Percentiles rank a stretch among this genome's conserved stretches.
Conservation (phyloP, 1,140 invertebrate species). For the Papilio glaucus region DNA sequence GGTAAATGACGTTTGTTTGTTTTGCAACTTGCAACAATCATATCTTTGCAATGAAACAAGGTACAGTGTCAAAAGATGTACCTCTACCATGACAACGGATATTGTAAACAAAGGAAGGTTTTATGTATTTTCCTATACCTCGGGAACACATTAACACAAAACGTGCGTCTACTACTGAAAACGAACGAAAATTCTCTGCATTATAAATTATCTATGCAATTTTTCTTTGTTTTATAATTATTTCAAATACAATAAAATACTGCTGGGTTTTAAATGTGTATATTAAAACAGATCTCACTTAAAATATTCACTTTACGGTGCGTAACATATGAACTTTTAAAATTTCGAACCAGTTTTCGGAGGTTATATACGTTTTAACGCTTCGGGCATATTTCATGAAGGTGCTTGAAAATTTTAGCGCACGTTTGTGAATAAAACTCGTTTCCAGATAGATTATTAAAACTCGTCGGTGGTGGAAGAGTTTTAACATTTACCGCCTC, state of each 20-base stretch:
- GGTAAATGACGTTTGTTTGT: too few relatives aligned
- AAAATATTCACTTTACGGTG: background rate
- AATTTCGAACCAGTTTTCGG: background rate
- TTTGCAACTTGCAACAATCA: too few relatives aligned
- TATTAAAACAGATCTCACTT: background rate
- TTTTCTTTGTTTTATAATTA: too few relatives aligned
- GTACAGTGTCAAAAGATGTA: too few relatives aligned
- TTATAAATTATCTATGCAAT: too few relatives aligned
- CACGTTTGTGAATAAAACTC: background rate
- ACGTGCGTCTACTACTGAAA: too few relatives aligned
- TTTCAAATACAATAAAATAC: background rate
- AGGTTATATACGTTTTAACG: background rate
- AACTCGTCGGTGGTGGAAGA: background rate
- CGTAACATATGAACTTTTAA: background rate
- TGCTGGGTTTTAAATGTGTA: background rate
- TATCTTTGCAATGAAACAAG: too few relatives aligned
- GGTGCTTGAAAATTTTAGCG: conserved; percentile 1
- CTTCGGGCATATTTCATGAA: background rate
- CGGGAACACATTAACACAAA: too few relatives aligned
- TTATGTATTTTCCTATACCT: background rate
- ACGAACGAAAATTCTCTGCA: too few relatives aligned
- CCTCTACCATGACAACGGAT: too few relatives aligned
- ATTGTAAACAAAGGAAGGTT: too few relatives aligned
- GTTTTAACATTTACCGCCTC: background rate
- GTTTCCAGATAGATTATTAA: background rate